Evolutionary conservation across 1,140 invertebrate genomes (phyloP), one percentile per base, ranked within the genome.

Genomic region (Cyclina sinensis): DNA sequence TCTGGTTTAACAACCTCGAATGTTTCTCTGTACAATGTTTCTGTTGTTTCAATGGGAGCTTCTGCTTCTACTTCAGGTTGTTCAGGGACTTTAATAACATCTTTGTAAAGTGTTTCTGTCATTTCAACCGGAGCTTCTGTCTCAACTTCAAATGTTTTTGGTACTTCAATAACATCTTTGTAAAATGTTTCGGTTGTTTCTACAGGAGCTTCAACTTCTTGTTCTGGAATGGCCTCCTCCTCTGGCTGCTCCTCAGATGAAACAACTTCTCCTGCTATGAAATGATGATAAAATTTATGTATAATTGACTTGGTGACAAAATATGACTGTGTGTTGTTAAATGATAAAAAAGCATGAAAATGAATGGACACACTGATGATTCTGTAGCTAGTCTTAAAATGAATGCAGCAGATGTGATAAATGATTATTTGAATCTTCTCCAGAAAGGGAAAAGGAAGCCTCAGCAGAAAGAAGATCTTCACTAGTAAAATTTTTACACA

Each of bases 241-340:
- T 85, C 85, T 48, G 39, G 78, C 76, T 81, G 84, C 37, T 90
- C 87, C 68, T 92, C 92, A 54, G 65, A 80, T 51, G 51, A 76
- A 65, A 51, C 24, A 51, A 73, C 57, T 27, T 83, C 70, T 37
- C 37, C 39, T 70, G 59, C 79, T 76, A 37, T 30, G 62, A 82
- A 83, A 14, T 48, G 37, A 18, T 80, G 1, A 70, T 35, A 51
- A 57, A 73, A 51, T 32, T 3, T 16, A 84, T 35, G 73, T 46
- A 0, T 32, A 11, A 21, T 1, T 35, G 24, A 48, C 30, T 74
- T 85, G 39, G 30, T 27, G 16, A 30, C 4, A 62, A 27, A 30
- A 68, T 12, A 37, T 12, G 27, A n/a, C n/a, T n/a, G n/a, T n/a
- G 57, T 59, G 65, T 32, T 70, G 32, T 30, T 30, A 4, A 35